A percentile compares a stretch with the other conserved stretches of the same genome.
These are phyloP conservation scores for Thecocarcelia acutangulata DNA, from an alignment of 2,888 invertebrate genomes.

Conservation along the genomic window DNA sequence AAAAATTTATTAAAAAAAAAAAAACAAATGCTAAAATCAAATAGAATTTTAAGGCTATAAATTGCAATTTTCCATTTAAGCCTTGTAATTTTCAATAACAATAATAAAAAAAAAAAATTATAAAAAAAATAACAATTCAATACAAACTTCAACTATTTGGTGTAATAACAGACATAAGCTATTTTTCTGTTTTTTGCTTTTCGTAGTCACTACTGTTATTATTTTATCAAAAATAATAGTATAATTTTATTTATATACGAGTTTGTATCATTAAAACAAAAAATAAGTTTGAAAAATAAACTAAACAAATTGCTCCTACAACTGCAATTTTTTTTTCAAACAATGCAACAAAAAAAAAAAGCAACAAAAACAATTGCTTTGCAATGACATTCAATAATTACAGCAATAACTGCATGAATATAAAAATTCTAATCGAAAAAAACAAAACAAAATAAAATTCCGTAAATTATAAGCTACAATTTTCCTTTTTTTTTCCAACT, in stretches of 20 bases:
- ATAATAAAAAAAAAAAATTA: background rate
- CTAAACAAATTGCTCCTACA: constrained; percentile 30
- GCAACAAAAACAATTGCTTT: constrained; percentile 23
- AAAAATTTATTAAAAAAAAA: constrained; percentile 9
- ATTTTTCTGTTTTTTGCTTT: background rate
- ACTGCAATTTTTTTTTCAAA: constrained; percentile 45
- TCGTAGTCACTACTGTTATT: constrained; percentile 34
- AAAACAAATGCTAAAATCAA: constrained; percentile 17
- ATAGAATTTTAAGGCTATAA: constrained; percentile 16
- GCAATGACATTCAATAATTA: constrained; percentile 64
- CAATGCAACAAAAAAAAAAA: too few species aligned
- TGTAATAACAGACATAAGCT: background rate
- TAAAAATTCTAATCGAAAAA: constrained; percentile 21
- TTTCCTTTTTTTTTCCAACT: constrained; percentile 8
- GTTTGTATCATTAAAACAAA: background rate
- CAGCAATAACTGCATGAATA: constrained; percentile 30
- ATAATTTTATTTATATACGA: constrained; percentile 21
- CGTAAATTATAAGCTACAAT: constrained; percentile 50
- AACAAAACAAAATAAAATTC: background rate
- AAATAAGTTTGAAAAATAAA: background rate
- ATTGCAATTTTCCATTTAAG: constrained; percentile 31
- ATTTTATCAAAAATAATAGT: constrained; percentile 43
- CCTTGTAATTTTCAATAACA: constrained; percentile 38
- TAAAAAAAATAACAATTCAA: background rate
- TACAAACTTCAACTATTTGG: background rate